phyloP scores from a whole-genome alignment of 2,797 vertebrate genomes.

The Pseudopleuronectes americanus region DNA sequence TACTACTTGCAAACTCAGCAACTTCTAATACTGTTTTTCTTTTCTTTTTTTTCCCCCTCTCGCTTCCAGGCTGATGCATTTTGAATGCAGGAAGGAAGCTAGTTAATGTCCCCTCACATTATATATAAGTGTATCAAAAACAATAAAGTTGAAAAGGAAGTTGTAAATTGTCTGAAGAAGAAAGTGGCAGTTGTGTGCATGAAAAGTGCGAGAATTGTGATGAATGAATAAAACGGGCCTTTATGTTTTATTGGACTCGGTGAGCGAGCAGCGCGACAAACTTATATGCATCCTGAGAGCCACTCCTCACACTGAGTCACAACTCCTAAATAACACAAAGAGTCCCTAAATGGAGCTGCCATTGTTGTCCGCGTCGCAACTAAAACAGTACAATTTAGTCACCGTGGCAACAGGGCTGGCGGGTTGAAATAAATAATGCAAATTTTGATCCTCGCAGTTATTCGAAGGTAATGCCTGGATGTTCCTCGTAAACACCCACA shows the following conservation, averaged over 20 bases:
- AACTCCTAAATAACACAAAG: slow-evolving; percentile 34
- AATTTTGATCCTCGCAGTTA: not conserved
- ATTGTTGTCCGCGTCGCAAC: slow-evolving; percentile 14
- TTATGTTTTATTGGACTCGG: slow-evolving; percentile 28
- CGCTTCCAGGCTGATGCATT: slow-evolving; percentile 21
- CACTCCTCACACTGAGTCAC: slow-evolving; percentile 27
- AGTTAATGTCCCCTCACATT: slow-evolving; percentile 17
- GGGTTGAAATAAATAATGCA: not conserved
- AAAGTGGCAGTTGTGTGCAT: slow-evolving; percentile 4
- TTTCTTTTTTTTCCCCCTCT: not conserved
- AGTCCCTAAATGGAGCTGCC: slow-evolving; percentile 8
- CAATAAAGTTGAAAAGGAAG: slow-evolving; percentile 33
- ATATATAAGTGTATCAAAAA: slow-evolving; percentile 29
- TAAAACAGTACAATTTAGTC: slow-evolving; percentile 6
- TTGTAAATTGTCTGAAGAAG: slow-evolving; percentile 35
- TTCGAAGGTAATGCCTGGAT: not conserved
- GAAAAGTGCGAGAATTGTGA: slow-evolving; percentile 26
- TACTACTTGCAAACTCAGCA: slow-evolving; percentile 64
- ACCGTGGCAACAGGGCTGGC: not conserved
- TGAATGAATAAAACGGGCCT: slow-evolving; percentile 45
- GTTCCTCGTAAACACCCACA: not conserved
- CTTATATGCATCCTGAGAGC: slow-evolving; percentile 36
- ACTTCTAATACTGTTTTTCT: slow-evolving; percentile 45
- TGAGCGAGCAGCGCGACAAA: slow-evolving; percentile 26
- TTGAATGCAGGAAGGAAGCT: slow-evolving; percentile 17